Base-by-base conservation (phyloP, 1,140 invertebrate species). In the Meteorus sp. region DNA sequence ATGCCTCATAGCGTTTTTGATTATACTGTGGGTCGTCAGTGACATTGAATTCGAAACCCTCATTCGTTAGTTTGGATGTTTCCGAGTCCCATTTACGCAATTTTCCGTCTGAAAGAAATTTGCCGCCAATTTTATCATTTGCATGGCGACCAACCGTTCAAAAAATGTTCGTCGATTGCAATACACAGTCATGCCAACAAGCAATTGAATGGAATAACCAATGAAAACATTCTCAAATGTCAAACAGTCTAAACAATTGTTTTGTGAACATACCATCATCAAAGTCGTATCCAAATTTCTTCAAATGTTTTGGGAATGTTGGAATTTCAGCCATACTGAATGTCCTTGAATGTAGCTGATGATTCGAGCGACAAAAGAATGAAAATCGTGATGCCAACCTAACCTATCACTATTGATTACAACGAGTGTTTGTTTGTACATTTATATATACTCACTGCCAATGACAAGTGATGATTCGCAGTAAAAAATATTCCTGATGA, bases 1-100 rank as follows among this genome's bases (percentile, higher is more conserved):
- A 66, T 15, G 85, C 83, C 70, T 90, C 88, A 72, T 91, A 91
- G 64, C 85, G 82, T 47, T 79, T 82, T 69, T 90, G 87, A 71
- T 90, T 90, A 57, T 86, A 84, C 1, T 74, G 71, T 41, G 83
- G 75, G 67, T 87, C 81, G 54, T 81, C 76, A 54, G 80, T 81
- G 9, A 88, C 77, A 55, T 85, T 82, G 67, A 88, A 89, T 45
- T 85, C 81, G 68, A 87, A 90, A 7, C 80, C 78, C 61, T 85
- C 77, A 3, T 83, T 73, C 20, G 35, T 52, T 7, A 23, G 13
- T 11, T 13, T 9, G 8, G 33, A 33, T 20, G 56, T 59, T 8
- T 41, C 27, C 4, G 48, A 19, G 35, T 59, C 56, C 11, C 52
- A 43, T n/a, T 59, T 59, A 33, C 56, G 56, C 4, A 59, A 29